These are phyloP conservation scores for Netelia fuscicornis DNA, from an alignment of 2,888 invertebrate genomes.

Conservation along the genomic window DNA sequence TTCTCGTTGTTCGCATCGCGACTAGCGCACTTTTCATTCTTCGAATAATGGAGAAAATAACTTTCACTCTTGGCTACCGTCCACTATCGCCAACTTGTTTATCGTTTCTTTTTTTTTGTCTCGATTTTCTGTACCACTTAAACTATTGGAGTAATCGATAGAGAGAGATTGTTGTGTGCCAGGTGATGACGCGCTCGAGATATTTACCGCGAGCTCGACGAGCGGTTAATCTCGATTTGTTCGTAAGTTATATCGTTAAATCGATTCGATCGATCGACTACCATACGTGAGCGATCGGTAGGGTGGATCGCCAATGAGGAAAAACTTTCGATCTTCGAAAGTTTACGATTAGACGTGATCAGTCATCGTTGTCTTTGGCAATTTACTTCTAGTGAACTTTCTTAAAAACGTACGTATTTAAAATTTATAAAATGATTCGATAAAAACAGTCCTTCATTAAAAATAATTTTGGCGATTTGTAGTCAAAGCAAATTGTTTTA, in stretches of 20 bases:
- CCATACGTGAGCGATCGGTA: conserved; percentile 1
- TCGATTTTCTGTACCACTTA: conserved; percentile 4
- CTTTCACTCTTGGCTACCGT: conserved; percentile 68
- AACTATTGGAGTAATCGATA: conserved; percentile 19
- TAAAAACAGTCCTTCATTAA: no score
- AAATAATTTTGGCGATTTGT: no score
- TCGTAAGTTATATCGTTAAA: conserved; percentile 22
- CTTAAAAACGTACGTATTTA: not conserved
- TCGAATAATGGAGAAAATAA: conserved; percentile 37
- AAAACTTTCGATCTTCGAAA: conserved; percentile 50
- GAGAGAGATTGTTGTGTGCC: conserved; percentile 42
- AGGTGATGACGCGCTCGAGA: conserved; percentile 56
- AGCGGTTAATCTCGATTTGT: conserved; percentile 51
- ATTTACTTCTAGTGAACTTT: conserved; percentile 37
- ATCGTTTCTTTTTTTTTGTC: conserved; percentile 19
- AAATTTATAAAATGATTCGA: no score
- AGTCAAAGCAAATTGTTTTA: no score
- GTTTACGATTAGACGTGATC: conserved; percentile 33
- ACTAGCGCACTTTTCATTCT: conserved; percentile 19
- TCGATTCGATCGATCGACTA: conserved; percentile 34
- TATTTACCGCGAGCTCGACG: conserved; percentile 45
- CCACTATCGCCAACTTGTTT: conserved; percentile 52
- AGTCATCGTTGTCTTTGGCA: conserved; percentile 36
- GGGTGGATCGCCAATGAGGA: conserved; percentile 15
- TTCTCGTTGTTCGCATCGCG: conserved; percentile 7